Conservation (phyloP, 53 echinoderm and acorn worm species). For the Temnopleurus reevesii region DNA sequence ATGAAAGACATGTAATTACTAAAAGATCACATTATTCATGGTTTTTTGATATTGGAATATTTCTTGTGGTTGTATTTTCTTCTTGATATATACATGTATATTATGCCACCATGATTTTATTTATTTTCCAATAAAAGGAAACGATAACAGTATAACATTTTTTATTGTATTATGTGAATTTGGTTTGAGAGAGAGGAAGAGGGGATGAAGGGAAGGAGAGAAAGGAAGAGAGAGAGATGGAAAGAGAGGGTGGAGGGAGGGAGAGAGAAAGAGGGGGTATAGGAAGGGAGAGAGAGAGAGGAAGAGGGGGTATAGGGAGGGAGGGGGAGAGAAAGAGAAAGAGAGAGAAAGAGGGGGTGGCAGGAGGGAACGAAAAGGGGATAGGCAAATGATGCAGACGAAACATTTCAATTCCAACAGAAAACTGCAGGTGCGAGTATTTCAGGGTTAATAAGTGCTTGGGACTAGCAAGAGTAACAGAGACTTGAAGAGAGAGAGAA, state of each 20-base stretch:
- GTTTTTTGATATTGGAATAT: conserved; percentile 46
- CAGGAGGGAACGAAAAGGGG: neutral
- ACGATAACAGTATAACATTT: neutral
- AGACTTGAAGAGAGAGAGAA: too few species aligned
- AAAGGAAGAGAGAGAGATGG: neutral
- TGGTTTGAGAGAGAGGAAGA: neutral
- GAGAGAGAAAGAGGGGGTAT: neutral
- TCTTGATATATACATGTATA: conserved; percentile 55
- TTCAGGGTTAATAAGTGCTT: too few species aligned
- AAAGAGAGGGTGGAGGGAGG: neutral
- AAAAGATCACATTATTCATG: conserved; percentile 12
- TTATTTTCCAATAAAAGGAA: conserved; percentile 65
- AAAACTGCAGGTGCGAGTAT: too few species aligned
- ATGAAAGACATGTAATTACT: conserved; percentile 17
- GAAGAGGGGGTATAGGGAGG: neutral
- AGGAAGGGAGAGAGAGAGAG: neutral
- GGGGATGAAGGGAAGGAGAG: neutral
- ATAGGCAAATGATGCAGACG: neutral
- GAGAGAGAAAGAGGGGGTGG: neutral
- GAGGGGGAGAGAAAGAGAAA: neutral
- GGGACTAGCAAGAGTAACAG: too few species aligned
- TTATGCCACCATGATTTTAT: conserved; percentile 55
- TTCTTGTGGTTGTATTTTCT: conserved; percentile 53
- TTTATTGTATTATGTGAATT: too few species aligned
- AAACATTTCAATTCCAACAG: too few species aligned